phyloP scores from a whole-genome alignment of 2,888 invertebrate genomes.

The Rhopalosiphum nymphaeae region DNA sequence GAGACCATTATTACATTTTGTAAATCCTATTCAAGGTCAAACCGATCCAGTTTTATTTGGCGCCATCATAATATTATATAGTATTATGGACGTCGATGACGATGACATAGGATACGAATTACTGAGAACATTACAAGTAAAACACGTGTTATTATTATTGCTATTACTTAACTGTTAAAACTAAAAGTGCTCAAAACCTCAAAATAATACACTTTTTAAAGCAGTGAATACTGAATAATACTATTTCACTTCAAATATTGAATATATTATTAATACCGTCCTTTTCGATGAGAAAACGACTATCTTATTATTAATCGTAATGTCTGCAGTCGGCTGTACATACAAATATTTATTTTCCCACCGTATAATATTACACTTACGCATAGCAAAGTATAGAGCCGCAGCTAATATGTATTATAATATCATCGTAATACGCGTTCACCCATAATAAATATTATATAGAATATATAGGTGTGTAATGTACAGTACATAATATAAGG shows the following conservation, averaged over 20 bases:
- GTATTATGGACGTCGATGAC: slow-evolving; percentile 40
- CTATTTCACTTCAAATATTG: not conserved
- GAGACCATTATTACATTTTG: slow-evolving; percentile 36
- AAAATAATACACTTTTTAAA: not conserved
- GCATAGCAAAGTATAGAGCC: slow-evolving; percentile 16
- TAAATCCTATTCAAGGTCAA: slow-evolving; percentile 37
- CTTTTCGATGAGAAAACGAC: slow-evolving; percentile 26
- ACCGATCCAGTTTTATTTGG: slow-evolving; percentile 25
- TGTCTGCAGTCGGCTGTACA: not conserved
- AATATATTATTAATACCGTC: slow-evolving; percentile 2
- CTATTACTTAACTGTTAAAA: not conserved
- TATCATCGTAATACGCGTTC: slow-evolving; percentile 1
- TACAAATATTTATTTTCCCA: slow-evolving; percentile 37
- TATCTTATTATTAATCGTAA: not conserved
- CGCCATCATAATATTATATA: slow-evolving; percentile 22
- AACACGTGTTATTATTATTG: not conserved
- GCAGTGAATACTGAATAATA: not conserved
- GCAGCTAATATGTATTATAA: slow-evolving; percentile 6
- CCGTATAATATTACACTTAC: slow-evolving; percentile 21
- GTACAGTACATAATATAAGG: not conserved
- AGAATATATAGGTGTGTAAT: not conserved
- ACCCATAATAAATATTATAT: not conserved
- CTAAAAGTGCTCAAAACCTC: not conserved
- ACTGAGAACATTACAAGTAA: slow-evolving; percentile 52
- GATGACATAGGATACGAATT: slow-evolving; percentile 38